Percentiles rank a stretch among this genome's conserved stretches.
phyloP scores from a whole-genome alignment of 2,888 invertebrate species.

The Caenorhabditis japonica region DNA sequence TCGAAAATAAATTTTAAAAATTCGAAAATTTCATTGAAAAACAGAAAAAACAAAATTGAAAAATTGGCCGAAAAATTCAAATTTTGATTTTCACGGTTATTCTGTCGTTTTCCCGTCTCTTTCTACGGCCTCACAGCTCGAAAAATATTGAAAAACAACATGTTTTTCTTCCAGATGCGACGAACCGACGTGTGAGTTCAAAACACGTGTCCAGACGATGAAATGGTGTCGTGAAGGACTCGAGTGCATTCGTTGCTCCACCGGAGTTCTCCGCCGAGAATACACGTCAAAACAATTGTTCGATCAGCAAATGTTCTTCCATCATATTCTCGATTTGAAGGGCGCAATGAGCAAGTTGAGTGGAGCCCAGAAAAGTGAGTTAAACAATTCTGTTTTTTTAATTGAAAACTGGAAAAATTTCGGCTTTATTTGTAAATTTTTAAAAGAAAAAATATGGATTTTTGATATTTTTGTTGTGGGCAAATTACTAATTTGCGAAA shows the following conservation, averaged over 20 bases:
- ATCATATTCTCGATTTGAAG: constrained; percentile 63
- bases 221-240: constrained; percentile 62
- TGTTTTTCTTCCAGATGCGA: constrained; percentile 63
- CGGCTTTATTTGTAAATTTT: too few species aligned
- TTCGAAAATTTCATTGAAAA: too few species aligned
- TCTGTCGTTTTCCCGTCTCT: too few species aligned
- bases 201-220: constrained; percentile 46
- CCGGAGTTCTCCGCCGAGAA: constrained; percentile 65
- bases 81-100: too few species aligned
- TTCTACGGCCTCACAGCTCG: too few species aligned
- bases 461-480: too few species aligned
- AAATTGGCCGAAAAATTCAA: too few species aligned
- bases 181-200: constrained; percentile 63
- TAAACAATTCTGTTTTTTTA: constrained; percentile 7
- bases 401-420: too few species aligned
- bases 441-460: too few species aligned
- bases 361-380: constrained; percentile 56
- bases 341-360: constrained; percentile 47
- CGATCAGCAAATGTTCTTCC: constrained; percentile 73
- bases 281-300: constrained; percentile 67
- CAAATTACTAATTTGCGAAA: too few species aligned
- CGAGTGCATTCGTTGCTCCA: constrained; percentile 66
- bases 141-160: not conserved
- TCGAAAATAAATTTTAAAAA: too few species aligned
- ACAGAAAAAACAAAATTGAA: too few species aligned